Evolutionary conservation across 2,113 vertebrate genomes (phyloP), one percentile per base, ranked within the genome.

Genomic region (Orthonyx spaldingii): DNA sequence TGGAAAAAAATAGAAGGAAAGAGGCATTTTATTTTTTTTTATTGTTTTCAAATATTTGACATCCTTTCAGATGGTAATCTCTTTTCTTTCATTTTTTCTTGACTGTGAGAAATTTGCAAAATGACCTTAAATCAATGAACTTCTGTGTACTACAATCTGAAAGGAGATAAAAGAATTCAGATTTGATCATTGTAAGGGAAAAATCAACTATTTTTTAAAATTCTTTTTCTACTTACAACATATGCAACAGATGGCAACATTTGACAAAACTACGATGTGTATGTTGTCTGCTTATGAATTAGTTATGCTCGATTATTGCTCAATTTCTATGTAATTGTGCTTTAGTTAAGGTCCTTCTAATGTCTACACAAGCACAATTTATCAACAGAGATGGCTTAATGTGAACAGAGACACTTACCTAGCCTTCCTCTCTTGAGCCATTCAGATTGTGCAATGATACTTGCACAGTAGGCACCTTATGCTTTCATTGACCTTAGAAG

Each of bases 1-100:
- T 83, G 14, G 13, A 32, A 74, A 85, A 84, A 69, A 59, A 69
- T 59, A 57, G 50, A 82, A 87, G 49, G 89, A 61, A 64, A 53
- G 52, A 89, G 44, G 2, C 11, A 69, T 96, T 93, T 96, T 65
- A 22, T 66, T 81, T 74, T 76, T 71, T 81, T 2, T 7, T 69
- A 76, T 75, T 46, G 18, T 72, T 84, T 82, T 91, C 63, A 93
- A 92, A 90, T 91, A n/a, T 47, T 97, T 97, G 92, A 16, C 84
- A 94, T 69, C 32, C 56, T 77, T 75, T 97, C 82, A 95, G 56
- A 53, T 72, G 52, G 70, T 94, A 90, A 93, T 87, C 22, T 30
- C 93, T 44, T 87, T 82, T 90, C 78, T 96, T 87, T 24, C 17
- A 63, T 94, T 97, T 72, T 96, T 95, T 93, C 77, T 91, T 86